Conservation (phyloP, 2,888 invertebrate species). For the Octodonta nipae region DNA sequence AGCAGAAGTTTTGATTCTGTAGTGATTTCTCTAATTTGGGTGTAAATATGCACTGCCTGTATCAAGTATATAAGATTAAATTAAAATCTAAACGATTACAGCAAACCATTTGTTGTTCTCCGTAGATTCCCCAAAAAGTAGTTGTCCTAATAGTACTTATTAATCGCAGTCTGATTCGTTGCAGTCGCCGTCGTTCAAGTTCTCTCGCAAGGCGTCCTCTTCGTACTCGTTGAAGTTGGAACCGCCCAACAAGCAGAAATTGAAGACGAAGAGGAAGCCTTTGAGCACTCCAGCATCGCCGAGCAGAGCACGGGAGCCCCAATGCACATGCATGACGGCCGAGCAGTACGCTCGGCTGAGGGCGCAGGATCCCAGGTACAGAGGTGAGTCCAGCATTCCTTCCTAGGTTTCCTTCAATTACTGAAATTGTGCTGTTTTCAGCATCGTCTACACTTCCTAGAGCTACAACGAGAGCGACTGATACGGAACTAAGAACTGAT, state of each 20-base stretch:
- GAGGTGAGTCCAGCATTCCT: constrained; percentile 39
- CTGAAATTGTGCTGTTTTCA: constrained; percentile 24
- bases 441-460: constrained; percentile 78
- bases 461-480: constrained; percentile 53
- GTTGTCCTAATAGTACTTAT: constrained; percentile 27
- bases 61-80: too few relatives aligned
- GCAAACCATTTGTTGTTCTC: too few relatives aligned
- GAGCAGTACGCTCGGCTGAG: constrained; percentile 80
- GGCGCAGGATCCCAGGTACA: constrained; percentile 70
- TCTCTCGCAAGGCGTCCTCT: constrained; percentile 92
- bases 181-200: constrained; percentile 96
- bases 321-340: constrained; percentile 90
- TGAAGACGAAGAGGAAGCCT: constrained; percentile 74
- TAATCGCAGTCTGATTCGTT: constrained; percentile 49
- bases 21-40: too few relatives aligned
- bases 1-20: too few relatives aligned
- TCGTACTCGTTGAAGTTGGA: constrained; percentile 92
- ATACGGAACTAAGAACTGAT: constrained; percentile 44
- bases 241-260: constrained; percentile 73
- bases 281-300: constrained; percentile 74
- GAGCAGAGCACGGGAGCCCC: constrained; percentile 69
- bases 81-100: too few relatives aligned
- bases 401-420: neutral
- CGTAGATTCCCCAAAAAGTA: constrained; percentile 8
- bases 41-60: too few relatives aligned